Percentiles rank a stretch among this genome's conserved stretches.
These are phyloP conservation scores for Eupithecia abbreviata DNA, from an alignment of 2,888 invertebrate species.

Conservation along the genomic window DNA sequence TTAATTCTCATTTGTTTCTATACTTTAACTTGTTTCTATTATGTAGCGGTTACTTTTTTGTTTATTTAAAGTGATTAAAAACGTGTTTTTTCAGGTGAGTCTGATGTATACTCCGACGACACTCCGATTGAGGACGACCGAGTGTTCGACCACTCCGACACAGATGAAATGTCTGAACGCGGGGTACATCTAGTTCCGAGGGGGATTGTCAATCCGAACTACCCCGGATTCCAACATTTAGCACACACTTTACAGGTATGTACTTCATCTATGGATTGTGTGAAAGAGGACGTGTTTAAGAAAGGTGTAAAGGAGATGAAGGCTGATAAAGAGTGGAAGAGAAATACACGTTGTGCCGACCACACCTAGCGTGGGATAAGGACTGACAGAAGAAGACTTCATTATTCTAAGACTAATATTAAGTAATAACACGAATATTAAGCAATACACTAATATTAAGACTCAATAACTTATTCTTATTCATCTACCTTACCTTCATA, in stretches of 20 bases:
- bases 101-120: slow-evolving; percentile 63
- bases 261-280: too few species aligned
- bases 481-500: not conserved
- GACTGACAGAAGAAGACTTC: not conserved
- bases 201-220: slow-evolving; percentile 92
- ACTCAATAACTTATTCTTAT: too few species aligned
- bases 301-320: too few species aligned
- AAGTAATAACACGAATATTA: too few species aligned
- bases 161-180: slow-evolving; percentile 80
- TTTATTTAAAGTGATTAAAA: not conserved
- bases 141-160: slow-evolving; percentile 83
- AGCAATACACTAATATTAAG: too few species aligned
- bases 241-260: slow-evolving; percentile 87
- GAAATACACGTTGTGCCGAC: too few species aligned
- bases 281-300: too few species aligned
- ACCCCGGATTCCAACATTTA: slow-evolving; percentile 92
- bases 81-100: slow-evolving; percentile 51
- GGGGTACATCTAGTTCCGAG: slow-evolving; percentile 78
- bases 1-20: not conserved
- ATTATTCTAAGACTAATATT: too few species aligned
- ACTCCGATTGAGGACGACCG: slow-evolving; percentile 82
- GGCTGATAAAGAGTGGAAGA: too few species aligned
- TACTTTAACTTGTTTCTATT: not conserved
- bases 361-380: too few species aligned
- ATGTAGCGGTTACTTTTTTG: not conserved